Conservation (phyloP, 1,140 invertebrate species). For the Mya arenaria region DNA sequence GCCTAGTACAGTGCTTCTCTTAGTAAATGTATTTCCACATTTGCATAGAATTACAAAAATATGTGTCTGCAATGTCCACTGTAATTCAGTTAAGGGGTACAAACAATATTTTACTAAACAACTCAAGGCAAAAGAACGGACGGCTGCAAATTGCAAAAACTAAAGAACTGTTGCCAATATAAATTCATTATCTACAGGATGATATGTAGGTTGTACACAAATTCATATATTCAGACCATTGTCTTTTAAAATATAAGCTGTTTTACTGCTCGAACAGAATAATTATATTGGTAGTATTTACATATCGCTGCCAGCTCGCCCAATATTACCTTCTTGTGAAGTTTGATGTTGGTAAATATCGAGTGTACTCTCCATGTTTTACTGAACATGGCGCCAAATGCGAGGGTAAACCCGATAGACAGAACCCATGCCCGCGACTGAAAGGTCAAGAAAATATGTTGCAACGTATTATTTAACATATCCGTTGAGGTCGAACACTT, state of each 20-base stretch:
- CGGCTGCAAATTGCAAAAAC: neutral
- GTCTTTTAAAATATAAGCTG: neutral
- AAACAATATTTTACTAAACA: too few relatives aligned
- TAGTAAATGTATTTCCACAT: neutral
- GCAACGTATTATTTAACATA: too few relatives aligned
- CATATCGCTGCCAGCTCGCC: too few relatives aligned
- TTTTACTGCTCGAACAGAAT: neutral
- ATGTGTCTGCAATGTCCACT: too few relatives aligned
- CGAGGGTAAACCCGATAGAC: conserved; percentile 99
- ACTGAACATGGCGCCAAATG: conserved; percentile 99
- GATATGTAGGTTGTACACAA: neutral
- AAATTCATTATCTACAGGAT: neutral
- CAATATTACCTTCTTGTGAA: conserved; percentile 90
- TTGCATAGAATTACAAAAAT: neutral
- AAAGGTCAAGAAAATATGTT: too few relatives aligned
- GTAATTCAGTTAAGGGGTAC: too few relatives aligned
- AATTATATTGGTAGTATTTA: neutral
- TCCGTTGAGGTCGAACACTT: too few relatives aligned
- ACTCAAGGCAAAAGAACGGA: too few relatives aligned
- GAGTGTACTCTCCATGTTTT: conserved; percentile 99
- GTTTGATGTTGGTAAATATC: conserved; percentile 98
- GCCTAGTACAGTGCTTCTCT: too few relatives aligned
- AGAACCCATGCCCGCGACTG: conserved; percentile 94
- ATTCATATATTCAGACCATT: neutral
- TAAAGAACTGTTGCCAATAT: neutral